Base-by-base conservation (phyloP, 2,797 vertebrate species). In the Carcharodon carcharias region DNA sequence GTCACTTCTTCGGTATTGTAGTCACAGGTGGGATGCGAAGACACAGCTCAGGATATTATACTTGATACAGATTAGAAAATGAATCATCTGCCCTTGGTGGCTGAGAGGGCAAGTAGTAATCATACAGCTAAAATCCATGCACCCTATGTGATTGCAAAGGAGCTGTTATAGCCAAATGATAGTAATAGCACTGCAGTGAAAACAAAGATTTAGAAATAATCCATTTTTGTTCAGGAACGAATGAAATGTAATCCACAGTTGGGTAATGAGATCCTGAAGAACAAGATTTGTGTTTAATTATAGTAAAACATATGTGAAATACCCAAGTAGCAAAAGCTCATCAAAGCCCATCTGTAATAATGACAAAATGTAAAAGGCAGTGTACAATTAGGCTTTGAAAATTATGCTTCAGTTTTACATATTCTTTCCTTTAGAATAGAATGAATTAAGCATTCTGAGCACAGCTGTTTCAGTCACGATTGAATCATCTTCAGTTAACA, bases 21-120 rank as follows among this genome's bases (percentile, higher is more conserved):
- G 50, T 71, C 94, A 73, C 71, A 31, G 94, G 31, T 73, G 50
- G 14, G 26, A 95, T 77, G 50, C 77, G 69, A 56, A 95, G 67
- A 56, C 14, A 56, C 31, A 95, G 94, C 69, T 95, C 54, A 71
- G 69, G 94, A 54, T 95, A 58, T 35, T 95, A 35, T 35, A 77
- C 28, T 95, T 95, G 94, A 95, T 71, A 95, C 69, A 35, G 69
- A 95, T 54, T 77, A 7, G 94, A 77, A 95, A 77, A 95, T 95
- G 94, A 95, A 95, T 95, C 50, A 77, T 54, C 69, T 71, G 50
- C 58, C 50, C 69, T 77, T 16, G 94, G 45, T 73, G 69, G 56
- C 94, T 73, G 26, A 77, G 50, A 95, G 94, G 50, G 94, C 67
- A 95, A 58, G 50, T 95, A 16, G 31, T 95, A 77, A 95, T 95